Base-by-base conservation (phyloP, 2,113 vertebrate genomes). In the Fregetta grallaria region DNA sequence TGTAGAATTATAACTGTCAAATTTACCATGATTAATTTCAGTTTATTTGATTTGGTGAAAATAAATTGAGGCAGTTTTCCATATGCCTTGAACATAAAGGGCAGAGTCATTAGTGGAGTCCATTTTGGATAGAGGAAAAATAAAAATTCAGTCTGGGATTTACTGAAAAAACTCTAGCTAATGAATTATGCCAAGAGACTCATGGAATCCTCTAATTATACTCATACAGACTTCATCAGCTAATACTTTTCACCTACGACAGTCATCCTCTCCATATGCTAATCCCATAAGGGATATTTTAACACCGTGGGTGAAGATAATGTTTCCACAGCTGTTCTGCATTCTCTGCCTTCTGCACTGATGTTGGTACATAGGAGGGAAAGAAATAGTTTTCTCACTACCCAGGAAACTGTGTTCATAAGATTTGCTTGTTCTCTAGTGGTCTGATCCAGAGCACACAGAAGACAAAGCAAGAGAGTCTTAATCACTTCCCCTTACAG, bases 31-130 rank as follows among this genome's bases (percentile, higher is more conserved):
- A 92, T 49, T 66, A 68, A 91, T 94, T 95, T 86, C 45, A 76
- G 40, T 75, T 96, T 84, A 88, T 92, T 96, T 97, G 77, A 96
- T 93, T 93, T 94, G 59, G 73, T 30, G 59, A 81, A 94, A 91
- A 89, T 44, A 75, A 86, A 93, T 73, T n/a, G 72, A 94, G 56
- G 29, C 61, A 82, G 30, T 79, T 88, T 94, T 97, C 78, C 36
- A 88, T 93, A 94, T 78, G 72, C 8, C 27, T 91, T 82, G 65
- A 67, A 66, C 79, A 53, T 76, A 94, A 92, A 83, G 84, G 65
- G 49, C 80, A 78, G 73, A 92, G 29, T 93, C 70, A 87, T 91
- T 95, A 96, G 29, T 26, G 7, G 25, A 85, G 66, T 92, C 80
- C 68, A 89, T 79, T 92, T 88, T 75, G 53, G 38, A 42, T 10